Base-by-base conservation (phyloP, 2,797 vertebrate species). In the Nyctalus aviator region DNA sequence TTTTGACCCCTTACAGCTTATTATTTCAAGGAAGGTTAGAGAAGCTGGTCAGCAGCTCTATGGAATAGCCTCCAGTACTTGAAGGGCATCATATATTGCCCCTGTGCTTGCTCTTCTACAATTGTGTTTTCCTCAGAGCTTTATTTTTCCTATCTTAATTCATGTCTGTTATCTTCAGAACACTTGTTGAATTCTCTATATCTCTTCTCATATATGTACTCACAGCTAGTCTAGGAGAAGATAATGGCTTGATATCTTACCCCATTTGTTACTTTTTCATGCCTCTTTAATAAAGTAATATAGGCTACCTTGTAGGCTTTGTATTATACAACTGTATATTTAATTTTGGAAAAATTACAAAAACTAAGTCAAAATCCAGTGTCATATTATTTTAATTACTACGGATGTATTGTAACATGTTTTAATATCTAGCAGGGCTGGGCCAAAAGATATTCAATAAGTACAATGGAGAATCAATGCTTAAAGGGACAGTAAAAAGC, bases 21-120 rank as follows among this genome's bases (percentile, higher is more conserved):
- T 1, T 32, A 84, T 91, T 95, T 95, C 55, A 93, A 81, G 55
- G n/a, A 81, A 32, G 30, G 77, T 84, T 90, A 85, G 25, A 93
- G 72, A 76, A 95, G 59, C 72, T 87, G 44, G 53, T 53, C 89
- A 77, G 72, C 20, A 55, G 15, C 41, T 69, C 71, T 73, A 20
- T 4, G 37, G 53, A 92, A 50, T 4, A 69, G 41, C 59, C 27
- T 93, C 35, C 4, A 3, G 57, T 14, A 94, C 32, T 75, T 73
- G 68, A 91, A 91, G 44, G 48, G 23, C 37, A 64, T 89, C 89
- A 94, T 91, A 66, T 35, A 77, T 92, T 78, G 57, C 46, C 35
- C 13, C 50, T 44, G 37, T 75, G 44, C 30, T 91, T 93, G 84
- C 44, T 69, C 59, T 93, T 81, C 2, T 41, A 91, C 15, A 94